phyloP scores from a whole-genome alignment of 1,140 invertebrate genomes.

The Bombus picipes region DNA sequence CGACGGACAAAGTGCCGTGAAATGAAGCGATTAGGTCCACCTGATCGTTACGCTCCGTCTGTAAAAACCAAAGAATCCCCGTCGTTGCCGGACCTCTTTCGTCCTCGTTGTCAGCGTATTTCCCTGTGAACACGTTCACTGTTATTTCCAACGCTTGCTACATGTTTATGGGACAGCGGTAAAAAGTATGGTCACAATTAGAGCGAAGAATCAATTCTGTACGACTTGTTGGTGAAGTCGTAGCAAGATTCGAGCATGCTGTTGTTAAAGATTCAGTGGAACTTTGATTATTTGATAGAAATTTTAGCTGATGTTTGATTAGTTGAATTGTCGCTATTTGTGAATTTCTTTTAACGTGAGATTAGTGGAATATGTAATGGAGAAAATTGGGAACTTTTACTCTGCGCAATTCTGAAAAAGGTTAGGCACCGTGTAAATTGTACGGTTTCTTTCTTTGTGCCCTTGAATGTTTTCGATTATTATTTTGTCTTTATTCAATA shows the following conservation, averaged over 20 bases:
- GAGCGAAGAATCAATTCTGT: not conserved
- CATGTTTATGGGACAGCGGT: not conserved
- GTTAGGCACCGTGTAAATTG: too few relatives aligned
- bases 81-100: conserved; percentile 4
- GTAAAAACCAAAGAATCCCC: conserved; percentile 39
- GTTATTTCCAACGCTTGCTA: too few relatives aligned
- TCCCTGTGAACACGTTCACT: too few relatives aligned
- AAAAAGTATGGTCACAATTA: not conserved
- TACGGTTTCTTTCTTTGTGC: too few relatives aligned
- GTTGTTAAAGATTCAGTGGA: not conserved
- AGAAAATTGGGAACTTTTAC: too few relatives aligned
- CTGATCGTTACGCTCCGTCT: not conserved
- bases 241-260: too few relatives aligned
- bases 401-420: too few relatives aligned
- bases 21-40: conserved; percentile 62
- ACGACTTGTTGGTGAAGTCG: not conserved
- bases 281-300: not conserved
- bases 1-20: conserved; percentile 43
- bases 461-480: too few relatives aligned
- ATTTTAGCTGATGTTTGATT: not conserved
- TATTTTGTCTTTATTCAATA: too few relatives aligned
- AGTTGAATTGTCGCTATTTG: too few relatives aligned
- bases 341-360: not conserved
- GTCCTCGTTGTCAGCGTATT: not conserved
- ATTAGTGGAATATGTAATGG: too few relatives aligned